phyloP scores from a whole-genome alignment of 1,140 invertebrate genomes.

The Formica exsecta region DNA sequence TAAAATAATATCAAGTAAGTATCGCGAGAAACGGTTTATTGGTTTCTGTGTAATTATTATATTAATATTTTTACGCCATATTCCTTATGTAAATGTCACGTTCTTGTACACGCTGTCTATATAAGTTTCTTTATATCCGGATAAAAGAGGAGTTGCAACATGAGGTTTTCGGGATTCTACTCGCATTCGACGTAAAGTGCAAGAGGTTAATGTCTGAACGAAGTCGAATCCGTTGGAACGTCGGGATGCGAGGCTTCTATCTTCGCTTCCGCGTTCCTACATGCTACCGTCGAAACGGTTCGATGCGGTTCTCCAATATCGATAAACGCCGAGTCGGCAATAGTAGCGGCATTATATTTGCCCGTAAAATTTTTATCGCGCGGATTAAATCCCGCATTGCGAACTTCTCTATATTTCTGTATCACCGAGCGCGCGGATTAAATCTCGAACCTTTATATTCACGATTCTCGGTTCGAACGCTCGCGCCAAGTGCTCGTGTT shows the following conservation, averaged over 20 bases:
- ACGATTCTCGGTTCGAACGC: background rate
- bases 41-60: background rate
- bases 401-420: constrained; percentile 50
- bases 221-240: constrained; percentile 9
- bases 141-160: background rate
- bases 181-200: constrained; percentile 5
- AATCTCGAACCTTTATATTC: constrained; percentile 45
- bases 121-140: background rate
- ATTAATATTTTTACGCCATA: background rate
- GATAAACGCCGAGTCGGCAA: constrained; percentile 46
- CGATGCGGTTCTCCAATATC: constrained; percentile 41
- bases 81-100: background rate
- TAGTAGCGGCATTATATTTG: constrained; percentile 40
- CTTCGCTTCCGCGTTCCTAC: constrained; percentile 31
- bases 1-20: background rate
- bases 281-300: constrained; percentile 17
- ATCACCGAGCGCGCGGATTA: constrained; percentile 38
- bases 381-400: constrained; percentile 44
- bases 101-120: background rate
- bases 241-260: constrained; percentile 14
- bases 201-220: constrained; percentile 43
- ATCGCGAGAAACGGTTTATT: background rate
- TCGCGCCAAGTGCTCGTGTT: constrained; percentile 32
- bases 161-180: constrained; percentile 14
- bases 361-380: constrained; percentile 59